Base-by-base conservation (phyloP, 2,113 vertebrate genomes). In the Lichenostomus cassidix region DNA sequence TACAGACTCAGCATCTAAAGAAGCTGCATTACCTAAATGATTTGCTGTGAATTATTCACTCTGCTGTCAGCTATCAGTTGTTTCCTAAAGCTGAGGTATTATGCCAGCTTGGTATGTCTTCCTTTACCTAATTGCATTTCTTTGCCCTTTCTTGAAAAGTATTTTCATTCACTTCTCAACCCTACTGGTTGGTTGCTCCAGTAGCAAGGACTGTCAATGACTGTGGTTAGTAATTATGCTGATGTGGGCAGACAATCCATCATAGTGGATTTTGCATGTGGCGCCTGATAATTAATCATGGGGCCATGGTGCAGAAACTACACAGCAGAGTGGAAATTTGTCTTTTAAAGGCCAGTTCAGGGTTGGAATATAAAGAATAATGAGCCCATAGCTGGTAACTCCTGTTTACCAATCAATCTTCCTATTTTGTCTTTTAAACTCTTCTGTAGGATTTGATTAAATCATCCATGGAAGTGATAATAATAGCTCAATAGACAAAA, bases 341-440 rank as follows among this genome's bases (percentile, higher is more conserved):
- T 98, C 94, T 97, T 97, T 77, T 91, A 96, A 97, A 98, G 96
- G 95, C 94, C 94, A 96, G 52, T 55, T 70, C 75, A 81, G 94
- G 84, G 94, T 94, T 96, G 86, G 83, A 96, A 58, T 89, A 71
- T 70, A 90, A 94, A 95, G 90, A 96, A 93, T 97, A 97, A 97
- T 96, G 92, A 97, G 78, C 78, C 86, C 29, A 23, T 76, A 90
- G 77, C 89, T 92, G 44, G 79, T 95, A 75, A 77, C 46, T 81
- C 76, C 94, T 95, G 95, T 97, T 96, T 96, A 92, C 92, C 46
- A 68, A 96, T 97, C 92, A 73, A 37, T 98, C 94, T 97, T 75
- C 62, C 53, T 74, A 5, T 50, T 88, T 94, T 91, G 56, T 67
- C 53, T 73, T 79, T 93, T 80, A 83, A 68, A 86, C 55, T 78